Percentiles rank a stretch among this genome's conserved stretches.
These are phyloP conservation scores for Scopus umbretta DNA, from an alignment of 2,113 vertebrate genomes.

Conservation along the genomic window DNA sequence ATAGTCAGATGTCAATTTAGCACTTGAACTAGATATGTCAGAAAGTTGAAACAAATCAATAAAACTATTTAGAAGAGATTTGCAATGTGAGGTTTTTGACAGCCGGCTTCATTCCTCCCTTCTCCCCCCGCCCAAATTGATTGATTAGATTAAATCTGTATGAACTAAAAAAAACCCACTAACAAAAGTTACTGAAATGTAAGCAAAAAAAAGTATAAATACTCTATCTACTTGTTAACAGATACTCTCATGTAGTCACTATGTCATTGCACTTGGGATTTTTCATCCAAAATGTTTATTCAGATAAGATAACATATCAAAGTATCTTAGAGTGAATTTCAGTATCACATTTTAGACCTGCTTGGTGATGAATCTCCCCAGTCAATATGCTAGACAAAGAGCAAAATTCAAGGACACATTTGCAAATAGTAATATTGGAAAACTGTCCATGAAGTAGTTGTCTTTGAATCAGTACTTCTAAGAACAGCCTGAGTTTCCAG, in stretches of 20 bases:
- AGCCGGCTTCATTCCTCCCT: not conserved
- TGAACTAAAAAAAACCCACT: not conserved
- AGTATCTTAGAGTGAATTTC: not conserved
- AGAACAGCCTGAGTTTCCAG: not conserved
- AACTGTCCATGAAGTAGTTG: not conserved
- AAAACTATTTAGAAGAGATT: conserved; percentile 26
- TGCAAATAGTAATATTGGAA: not conserved
- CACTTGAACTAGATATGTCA: conserved; percentile 16
- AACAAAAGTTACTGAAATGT: not conserved
- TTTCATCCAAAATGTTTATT: not conserved
- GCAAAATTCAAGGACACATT: not conserved
- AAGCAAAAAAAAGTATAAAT: not conserved
- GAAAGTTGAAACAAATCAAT: conserved; percentile 13
- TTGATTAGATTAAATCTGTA: not conserved
- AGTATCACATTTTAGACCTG: not conserved
- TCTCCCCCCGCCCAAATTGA: not conserved
- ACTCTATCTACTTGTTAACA: not conserved
- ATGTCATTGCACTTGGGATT: not conserved
- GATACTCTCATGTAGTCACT: not conserved
- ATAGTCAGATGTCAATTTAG: conserved; percentile 32
- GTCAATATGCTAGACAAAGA: not conserved
- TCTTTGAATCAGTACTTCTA: not conserved
- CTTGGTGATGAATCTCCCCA: not conserved
- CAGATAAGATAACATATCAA: not conserved
- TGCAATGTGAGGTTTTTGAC: not conserved